phyloP scores from a whole-genome alignment of 2,888 invertebrate species.

The Brachypterus glaber region DNA sequence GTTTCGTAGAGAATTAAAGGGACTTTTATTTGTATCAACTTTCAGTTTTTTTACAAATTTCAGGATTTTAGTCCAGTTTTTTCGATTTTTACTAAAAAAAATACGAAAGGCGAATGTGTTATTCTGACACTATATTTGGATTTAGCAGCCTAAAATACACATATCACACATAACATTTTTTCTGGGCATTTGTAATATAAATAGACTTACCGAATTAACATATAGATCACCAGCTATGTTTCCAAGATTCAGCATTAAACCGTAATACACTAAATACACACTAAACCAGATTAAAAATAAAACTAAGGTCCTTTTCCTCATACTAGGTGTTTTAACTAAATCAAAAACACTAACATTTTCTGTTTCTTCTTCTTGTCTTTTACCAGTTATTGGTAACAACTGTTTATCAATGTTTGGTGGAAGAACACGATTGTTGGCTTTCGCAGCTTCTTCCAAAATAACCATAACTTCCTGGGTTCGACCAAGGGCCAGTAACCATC shows the following conservation, averaged over 20 bases:
- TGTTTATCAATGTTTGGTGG: constrained; percentile 63
- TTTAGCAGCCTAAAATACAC: no score
- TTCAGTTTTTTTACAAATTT: no score
- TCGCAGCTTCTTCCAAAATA: constrained; percentile 56
- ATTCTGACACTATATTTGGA: no score
- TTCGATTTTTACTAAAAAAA: no score
- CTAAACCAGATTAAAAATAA: constrained; percentile 68
- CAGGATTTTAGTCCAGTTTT: no score
- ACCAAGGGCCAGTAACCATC: constrained; percentile 67
- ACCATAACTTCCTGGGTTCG: constrained; percentile 58
- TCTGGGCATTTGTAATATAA: no score
- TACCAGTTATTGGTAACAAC: constrained; percentile 41
- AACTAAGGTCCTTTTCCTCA: constrained; percentile 60
- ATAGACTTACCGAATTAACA: constrained; percentile 59
- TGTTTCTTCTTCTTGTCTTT: constrained; percentile 39
- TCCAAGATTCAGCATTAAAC: constrained; percentile 62
- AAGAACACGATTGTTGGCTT: constrained; percentile 53
- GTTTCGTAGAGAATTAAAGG: no score
- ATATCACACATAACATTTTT: no score
- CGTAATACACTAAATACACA: constrained; percentile 70
- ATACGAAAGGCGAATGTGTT: no score
- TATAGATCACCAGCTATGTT: constrained; percentile 69
- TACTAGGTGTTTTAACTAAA: constrained; percentile 54
- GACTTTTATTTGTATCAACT: no score
- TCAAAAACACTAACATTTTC: constrained; percentile 48